These are phyloP conservation scores for Latrodectus elegans DNA, from an alignment of 2,888 invertebrate genomes.

Conservation along the genomic window DNA sequence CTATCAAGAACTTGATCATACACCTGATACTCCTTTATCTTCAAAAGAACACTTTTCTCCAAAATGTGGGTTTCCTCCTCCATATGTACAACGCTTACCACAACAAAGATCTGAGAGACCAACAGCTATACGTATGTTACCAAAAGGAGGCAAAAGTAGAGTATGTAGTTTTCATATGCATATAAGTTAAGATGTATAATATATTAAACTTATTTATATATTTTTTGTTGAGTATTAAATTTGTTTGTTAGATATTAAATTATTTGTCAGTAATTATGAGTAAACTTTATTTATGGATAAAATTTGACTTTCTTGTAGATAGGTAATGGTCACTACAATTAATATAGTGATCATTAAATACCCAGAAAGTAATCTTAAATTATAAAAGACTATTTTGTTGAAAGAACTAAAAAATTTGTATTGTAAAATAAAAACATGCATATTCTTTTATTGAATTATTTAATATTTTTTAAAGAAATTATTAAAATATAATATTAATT, in stretches of 20 bases:
- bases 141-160: slow-evolving; percentile 71
- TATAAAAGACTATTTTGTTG: too few relatives aligned
- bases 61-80: slow-evolving; percentile 48
- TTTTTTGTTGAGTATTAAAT: slow-evolving; percentile 6
- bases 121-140: slow-evolving; percentile 63
- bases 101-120: slow-evolving; percentile 52
- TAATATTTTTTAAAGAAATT: too few relatives aligned
- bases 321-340: too few relatives aligned
- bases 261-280: too few relatives aligned
- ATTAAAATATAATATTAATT: too few relatives aligned
- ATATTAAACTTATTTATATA: background rate
- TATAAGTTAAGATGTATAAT: too few relatives aligned
- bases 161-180: slow-evolving; percentile 45
- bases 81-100: slow-evolving; percentile 31
- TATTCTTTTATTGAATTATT: too few relatives aligned
- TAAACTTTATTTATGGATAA: background rate
- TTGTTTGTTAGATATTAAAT: too few relatives aligned
- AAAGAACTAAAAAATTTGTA: too few relatives aligned
- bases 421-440: too few relatives aligned
- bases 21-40: slow-evolving; percentile 45
- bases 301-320: background rate
- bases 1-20: slow-evolving; percentile 30
- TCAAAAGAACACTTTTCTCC: slow-evolving; percentile 65
- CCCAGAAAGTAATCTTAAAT: too few relatives aligned
- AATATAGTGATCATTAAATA: too few relatives aligned